Conservation (phyloP, 2,888 invertebrate species). For the Xylocampa areola region DNA sequence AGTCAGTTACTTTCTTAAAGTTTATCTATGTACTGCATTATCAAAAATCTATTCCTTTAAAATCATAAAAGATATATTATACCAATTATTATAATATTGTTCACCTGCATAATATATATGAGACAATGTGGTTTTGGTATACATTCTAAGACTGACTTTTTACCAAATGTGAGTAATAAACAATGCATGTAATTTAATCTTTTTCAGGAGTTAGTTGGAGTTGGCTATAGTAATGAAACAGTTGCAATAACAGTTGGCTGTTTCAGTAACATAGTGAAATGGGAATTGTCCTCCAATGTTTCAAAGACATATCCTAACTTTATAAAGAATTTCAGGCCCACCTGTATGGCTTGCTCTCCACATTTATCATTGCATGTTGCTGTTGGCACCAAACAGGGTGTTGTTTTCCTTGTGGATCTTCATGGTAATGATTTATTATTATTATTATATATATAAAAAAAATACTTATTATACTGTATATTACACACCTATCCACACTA, state of each 20-base stretch:
- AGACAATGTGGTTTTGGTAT: too few species aligned
- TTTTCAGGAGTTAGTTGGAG: conserved; percentile 80
- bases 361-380: conserved; percentile 77
- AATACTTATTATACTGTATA: neutral
- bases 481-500: too few species aligned
- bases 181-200: conserved; percentile 2
- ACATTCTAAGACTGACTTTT: too few species aligned
- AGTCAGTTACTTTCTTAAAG: too few species aligned
- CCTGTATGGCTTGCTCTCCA: conserved; percentile 78
- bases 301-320: conserved; percentile 72
- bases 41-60: too few species aligned
- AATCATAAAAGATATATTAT: too few species aligned
- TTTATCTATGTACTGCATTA: too few species aligned
- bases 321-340: conserved; percentile 74
- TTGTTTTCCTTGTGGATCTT: conserved; percentile 80
- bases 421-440: conserved; percentile 65
- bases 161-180: neutral
- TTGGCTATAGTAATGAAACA: conserved; percentile 83
- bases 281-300: conserved; percentile 87
- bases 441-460: neutral
- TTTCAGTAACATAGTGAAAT: conserved; percentile 84
- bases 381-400: conserved; percentile 85
- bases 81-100: too few species aligned
- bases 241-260: conserved; percentile 85
- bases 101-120: too few species aligned